Evolutionary conservation across 1,140 invertebrate genomes (phyloP).

Genomic region (Drosophila guanche): DNA sequence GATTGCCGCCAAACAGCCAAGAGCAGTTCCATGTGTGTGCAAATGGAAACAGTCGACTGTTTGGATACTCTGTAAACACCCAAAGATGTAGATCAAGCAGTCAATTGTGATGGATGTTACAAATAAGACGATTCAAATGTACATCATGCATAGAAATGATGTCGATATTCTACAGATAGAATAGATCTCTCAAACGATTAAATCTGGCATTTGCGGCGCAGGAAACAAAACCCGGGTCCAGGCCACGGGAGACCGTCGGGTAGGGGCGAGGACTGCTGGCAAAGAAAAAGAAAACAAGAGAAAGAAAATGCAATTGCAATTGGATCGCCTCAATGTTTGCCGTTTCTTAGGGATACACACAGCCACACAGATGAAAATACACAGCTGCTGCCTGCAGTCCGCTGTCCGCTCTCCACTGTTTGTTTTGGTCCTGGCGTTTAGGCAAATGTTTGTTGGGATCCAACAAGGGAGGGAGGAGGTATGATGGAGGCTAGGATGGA

Average conservation of each 20-base stretch:
- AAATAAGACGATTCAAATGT: too few species aligned
- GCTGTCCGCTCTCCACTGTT: conserved; percentile 10
- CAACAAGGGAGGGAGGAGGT: conserved; percentile 5
- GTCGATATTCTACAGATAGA: too few species aligned
- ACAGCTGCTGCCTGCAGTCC: not conserved
- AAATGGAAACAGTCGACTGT: not conserved
- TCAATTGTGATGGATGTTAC: too few species aligned
- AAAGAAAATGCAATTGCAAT: conserved; percentile 63
- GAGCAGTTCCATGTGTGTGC: conserved; percentile 4
- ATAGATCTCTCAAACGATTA: too few species aligned
- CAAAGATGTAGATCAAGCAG: too few species aligned
- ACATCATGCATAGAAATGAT: too few species aligned
- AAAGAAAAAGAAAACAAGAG: conserved; percentile 11
- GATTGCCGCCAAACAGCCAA: conserved; percentile 45
- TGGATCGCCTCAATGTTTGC: conserved; percentile 53
- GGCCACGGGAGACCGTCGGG: not conserved
- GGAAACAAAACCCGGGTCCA: not conserved
- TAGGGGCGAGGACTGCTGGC: conserved; percentile 48
- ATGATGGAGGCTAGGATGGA: conserved; percentile 6
- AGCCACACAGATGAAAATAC: not conserved
- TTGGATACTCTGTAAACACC: conserved; percentile 6
- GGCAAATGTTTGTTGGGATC: conserved; percentile 54
- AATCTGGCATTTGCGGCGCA: too few species aligned
- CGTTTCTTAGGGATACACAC: conserved; percentile 32
- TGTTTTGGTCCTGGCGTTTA: conserved; percentile 43